Percentiles rank a stretch among this genome's conserved stretches.
Conservation (phyloP, 1,140 invertebrate species). For the Ectropis grisescens region DNA sequence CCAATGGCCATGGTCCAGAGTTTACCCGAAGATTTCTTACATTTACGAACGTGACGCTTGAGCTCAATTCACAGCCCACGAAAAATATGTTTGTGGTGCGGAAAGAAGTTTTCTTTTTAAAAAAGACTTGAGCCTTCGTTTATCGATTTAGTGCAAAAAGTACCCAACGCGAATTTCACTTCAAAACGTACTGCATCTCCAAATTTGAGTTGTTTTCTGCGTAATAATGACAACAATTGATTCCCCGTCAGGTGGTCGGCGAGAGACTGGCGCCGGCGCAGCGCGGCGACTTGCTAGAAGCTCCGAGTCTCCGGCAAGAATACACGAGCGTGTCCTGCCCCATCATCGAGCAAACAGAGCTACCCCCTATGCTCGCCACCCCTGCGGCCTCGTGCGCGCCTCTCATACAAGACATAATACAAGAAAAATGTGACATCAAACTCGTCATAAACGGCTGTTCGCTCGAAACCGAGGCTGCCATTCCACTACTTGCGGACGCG, state of each 20-base stretch:
- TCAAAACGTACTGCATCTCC: too few relatives aligned
- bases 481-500: slow-evolving; percentile 49
- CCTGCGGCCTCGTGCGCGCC: slow-evolving; percentile 1
- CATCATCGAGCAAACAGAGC: slow-evolving; percentile 46
- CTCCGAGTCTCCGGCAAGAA: slow-evolving; percentile 46
- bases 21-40: too few relatives aligned
- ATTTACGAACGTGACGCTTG: too few relatives aligned
- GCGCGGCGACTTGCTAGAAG: slow-evolving; percentile 37
- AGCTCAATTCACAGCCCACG: too few relatives aligned
- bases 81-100: too few relatives aligned
- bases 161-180: too few relatives aligned
- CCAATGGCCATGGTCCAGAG: too few relatives aligned
- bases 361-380: background rate
- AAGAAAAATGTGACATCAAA: slow-evolving; percentile 34
- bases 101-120: background rate
- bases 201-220: too few relatives aligned
- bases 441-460: slow-evolving; percentile 43
- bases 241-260: slow-evolving; percentile 30
- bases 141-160: too few relatives aligned
- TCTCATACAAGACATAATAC: slow-evolving; percentile 5
- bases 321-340: slow-evolving; percentile 58
- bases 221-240: background rate
- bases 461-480: slow-evolving; percentile 35
- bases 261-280: slow-evolving; percentile 28
- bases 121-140: background rate